Base-by-base conservation (phyloP, 2,113 vertebrate genomes). In the Aythya baeri region DNA sequence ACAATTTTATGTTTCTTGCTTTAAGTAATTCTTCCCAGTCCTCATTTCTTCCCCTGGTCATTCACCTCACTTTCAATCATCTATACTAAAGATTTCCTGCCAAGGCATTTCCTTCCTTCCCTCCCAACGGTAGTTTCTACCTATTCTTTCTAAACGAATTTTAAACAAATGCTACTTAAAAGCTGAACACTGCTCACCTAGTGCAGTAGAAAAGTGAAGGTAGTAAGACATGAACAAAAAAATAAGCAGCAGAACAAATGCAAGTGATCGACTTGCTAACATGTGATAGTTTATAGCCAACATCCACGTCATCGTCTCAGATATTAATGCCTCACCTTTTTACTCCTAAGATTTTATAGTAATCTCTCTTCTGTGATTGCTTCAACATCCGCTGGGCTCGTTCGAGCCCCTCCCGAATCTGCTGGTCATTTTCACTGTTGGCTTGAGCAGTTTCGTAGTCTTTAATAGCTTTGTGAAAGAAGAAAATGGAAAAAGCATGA, bases 341-440 rank as follows among this genome's bases (percentile, higher is more conserved):
- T 61, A 99, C 99, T 86, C 99, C 99, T 43, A 99, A 97, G 95
- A 99, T 99, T 98, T 99, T 99, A 92, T 99, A 99, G 95, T 99
- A 99, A 97, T 99, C 99, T 94, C 98, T 98, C 96, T 99, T 99
- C 97, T 99, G 98, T 3, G 99, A 99, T 96, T 99, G 99, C 94
- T 99, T 99, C 94, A 99, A 93, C 70, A 99, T 98, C 85, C 98
- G 98, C 92, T 99, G 99, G 66, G 99, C 99, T 98, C 97, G 98
- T 86, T 99, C 99, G 57, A 99, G 97, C 26, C 98, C 99, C 98
- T 99, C 99, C 80, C 98, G 99, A 83, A 99, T 98, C 96, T 99
- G 98, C 65, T 98, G 99, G 94, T 99, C 99, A 58, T 99, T 99
- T 91, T 99, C 99, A 49, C 97, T 99, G 85, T 98, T 98, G 93